These are phyloP conservation scores for Archivesica marissinica DNA, from an alignment of 1,140 invertebrate species.

Conservation along the genomic window DNA sequence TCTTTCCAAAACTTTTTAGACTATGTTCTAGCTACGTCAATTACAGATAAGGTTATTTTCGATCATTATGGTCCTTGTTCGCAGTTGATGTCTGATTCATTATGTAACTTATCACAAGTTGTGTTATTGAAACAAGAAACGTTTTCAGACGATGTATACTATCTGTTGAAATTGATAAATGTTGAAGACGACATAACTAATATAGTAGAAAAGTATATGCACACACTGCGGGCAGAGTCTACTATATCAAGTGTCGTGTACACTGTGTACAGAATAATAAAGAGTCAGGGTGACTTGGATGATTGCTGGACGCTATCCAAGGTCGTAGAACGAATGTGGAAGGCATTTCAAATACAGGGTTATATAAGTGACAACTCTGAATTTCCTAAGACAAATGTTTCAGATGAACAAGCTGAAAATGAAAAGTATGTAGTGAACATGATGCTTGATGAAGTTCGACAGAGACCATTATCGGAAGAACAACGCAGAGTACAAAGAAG, in stretches of 20 bases:
- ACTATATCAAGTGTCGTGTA: neutral
- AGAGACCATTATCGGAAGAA: neutral
- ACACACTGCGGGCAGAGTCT: neutral
- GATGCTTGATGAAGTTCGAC: neutral
- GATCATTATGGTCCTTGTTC: neutral
- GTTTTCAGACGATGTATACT: neutral
- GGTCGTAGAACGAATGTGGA: slow-evolving; percentile 3
- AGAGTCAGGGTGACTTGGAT: neutral
- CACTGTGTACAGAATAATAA: neutral
- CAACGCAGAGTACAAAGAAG: neutral
- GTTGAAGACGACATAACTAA: neutral
- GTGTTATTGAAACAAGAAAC: neutral
- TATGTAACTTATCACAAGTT: neutral
- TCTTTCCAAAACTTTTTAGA: neutral
- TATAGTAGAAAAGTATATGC: neutral
- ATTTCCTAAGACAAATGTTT: neutral
- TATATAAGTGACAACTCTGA: slow-evolving; percentile 3
- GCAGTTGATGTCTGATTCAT: neutral
- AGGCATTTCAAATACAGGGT: slow-evolving; percentile 33
- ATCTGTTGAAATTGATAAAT: neutral
- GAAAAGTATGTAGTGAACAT: neutral
- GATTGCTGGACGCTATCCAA: neutral
- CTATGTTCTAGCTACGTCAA: neutral
- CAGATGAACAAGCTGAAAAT: neutral
- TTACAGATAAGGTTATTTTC: neutral